Evolutionary conservation across 64 coral and sea anemone species (phyloP).

Genomic region (Orbicella faveolata): DNA sequence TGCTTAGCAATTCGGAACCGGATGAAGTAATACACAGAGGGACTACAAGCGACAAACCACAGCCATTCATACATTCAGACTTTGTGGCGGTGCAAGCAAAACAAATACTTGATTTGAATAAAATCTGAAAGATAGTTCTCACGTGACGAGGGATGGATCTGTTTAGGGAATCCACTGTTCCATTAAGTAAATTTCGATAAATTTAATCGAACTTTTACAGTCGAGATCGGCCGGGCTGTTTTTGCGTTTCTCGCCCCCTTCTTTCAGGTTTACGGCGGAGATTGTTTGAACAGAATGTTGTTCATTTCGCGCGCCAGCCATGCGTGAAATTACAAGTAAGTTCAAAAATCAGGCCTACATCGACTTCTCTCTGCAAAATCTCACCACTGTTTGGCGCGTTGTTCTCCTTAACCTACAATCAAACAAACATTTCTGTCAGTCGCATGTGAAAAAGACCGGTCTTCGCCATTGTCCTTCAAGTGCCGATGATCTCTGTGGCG

Average conservation of each 20-base stretch:
- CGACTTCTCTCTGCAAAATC: conserved; percentile 36
- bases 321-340: conserved; percentile 57
- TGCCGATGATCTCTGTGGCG: conserved; percentile 9
- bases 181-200: conserved; percentile 3
- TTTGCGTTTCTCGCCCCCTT: background rate
- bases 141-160: conserved; percentile 31
- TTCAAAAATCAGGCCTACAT: conserved; percentile 3
- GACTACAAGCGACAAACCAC: conserved; percentile 34
- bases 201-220: conserved; percentile 7
- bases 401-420: background rate
- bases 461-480: background rate
- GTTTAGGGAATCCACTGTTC: conserved; percentile 27
- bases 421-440: conserved; percentile 4
- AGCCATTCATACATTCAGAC: conserved; percentile 31
- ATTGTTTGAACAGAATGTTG: conserved; percentile 42
- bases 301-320: conserved; percentile 31
- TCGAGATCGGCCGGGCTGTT: background rate
- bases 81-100: conserved; percentile 36
- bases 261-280: background rate
- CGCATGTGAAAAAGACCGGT: conserved; percentile 10
- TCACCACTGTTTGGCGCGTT: background rate
- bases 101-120: conserved; percentile 51
- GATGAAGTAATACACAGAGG: conserved; percentile 35
- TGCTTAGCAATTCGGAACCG: conserved; percentile 8
- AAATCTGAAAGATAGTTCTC: conserved; percentile 14